Conservation (phyloP, 2,113 vertebrate genomes). For the Dryoscopus gambensis region DNA sequence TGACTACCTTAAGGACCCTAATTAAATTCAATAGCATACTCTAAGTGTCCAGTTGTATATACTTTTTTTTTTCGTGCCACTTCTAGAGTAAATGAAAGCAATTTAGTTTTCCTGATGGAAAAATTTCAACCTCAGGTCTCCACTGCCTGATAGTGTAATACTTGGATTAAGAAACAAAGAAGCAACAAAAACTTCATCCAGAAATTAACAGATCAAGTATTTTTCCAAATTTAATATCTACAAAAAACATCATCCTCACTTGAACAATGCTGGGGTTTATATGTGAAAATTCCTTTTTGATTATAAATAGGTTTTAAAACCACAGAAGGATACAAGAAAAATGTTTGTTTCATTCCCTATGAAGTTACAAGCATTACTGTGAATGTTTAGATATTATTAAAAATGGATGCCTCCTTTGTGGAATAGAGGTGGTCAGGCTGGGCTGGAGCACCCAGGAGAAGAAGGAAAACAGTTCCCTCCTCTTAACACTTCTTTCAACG, state of each 20-base stretch:
- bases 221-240: neutral
- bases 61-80: neutral
- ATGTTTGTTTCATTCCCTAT: neutral
- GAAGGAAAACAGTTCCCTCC: neutral
- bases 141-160: neutral
- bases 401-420: neutral
- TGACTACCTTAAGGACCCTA: neutral
- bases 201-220: neutral
- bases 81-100: neutral
- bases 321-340: neutral
- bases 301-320: neutral
- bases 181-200: neutral
- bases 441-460: neutral
- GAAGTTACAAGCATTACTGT: neutral
- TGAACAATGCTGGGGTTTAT: neutral
- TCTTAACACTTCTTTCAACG: neutral
- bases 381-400: neutral
- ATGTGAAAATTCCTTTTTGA: neutral
- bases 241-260: neutral
- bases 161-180: neutral
- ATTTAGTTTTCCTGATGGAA: neutral
- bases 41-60: neutral
- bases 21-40: neutral
- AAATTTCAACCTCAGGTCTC: neutral
- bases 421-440: neutral